Evolutionary conservation across 1,140 invertebrate species (phyloP).

Genomic region (Bombus affinis): DNA sequence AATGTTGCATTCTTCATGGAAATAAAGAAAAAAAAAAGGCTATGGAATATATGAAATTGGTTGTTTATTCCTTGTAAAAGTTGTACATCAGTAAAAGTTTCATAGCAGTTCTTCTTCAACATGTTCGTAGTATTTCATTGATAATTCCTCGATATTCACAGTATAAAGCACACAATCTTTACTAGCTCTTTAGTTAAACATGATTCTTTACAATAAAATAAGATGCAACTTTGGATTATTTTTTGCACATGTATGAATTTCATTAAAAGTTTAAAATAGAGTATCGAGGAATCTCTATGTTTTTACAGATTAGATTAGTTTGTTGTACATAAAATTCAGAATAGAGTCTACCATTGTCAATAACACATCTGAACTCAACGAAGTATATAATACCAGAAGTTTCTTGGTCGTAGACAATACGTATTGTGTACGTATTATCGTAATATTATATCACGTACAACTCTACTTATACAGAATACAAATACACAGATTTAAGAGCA

Average conservation of each 20-base stretch:
- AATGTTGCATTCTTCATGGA: neutral
- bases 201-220: constrained; percentile 17
- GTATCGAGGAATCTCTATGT: constrained; percentile 49
- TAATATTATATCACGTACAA: constrained; percentile 43
- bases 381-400: constrained; percentile 56
- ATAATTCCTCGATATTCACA: constrained; percentile 55
- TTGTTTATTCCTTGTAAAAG: constrained; percentile 67
- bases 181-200: constrained; percentile 12
- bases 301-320: constrained; percentile 54
- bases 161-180: constrained; percentile 22
- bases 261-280: constrained; percentile 33
- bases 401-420: constrained; percentile 51
- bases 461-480: constrained; percentile 60
- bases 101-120: constrained; percentile 51
- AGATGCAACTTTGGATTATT: neutral
- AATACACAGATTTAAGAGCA: constrained; percentile 61
- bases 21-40: neutral
- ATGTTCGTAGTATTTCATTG: constrained; percentile 59
- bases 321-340: constrained; percentile 63
- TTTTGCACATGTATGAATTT: constrained; percentile 8
- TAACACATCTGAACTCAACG: constrained; percentile 57
- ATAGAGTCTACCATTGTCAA: constrained; percentile 57
- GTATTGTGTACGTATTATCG: constrained; percentile 31
- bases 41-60: constrained; percentile 55
- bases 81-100: constrained; percentile 65